A percentile compares a stretch with the other conserved stretches of the same genome.
Evolutionary conservation across 1,140 invertebrate species (phyloP).

Genomic region (Nasonia giraulti): DNA sequence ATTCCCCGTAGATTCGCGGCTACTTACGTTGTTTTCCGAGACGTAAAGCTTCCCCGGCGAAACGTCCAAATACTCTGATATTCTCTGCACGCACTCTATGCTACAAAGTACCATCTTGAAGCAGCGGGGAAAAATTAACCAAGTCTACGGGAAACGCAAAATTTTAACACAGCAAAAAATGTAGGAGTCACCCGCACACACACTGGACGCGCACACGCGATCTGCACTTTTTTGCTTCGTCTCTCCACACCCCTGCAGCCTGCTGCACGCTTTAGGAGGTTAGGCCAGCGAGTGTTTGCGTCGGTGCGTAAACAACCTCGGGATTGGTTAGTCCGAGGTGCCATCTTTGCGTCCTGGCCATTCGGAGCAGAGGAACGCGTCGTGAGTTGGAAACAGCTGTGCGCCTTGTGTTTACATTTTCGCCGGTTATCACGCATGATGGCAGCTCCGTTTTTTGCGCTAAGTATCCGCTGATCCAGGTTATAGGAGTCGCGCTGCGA

Average conservation of each 20-base stretch:
- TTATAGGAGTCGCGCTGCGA: no score
- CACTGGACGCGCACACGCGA: conserved; percentile 11
- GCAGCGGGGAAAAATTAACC: conserved; percentile 16
- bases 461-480: no score
- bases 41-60: conserved; percentile 60
- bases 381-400: conserved; percentile 35
- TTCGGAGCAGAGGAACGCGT: not conserved
- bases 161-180: not conserved
- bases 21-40: conserved; percentile 66
- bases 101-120: conserved; percentile 67
- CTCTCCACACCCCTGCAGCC: conserved; percentile 32
- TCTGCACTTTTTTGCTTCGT: not conserved
- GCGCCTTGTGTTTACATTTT: conserved; percentile 22
- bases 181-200: not conserved
- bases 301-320: conserved; percentile 33
- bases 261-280: conserved; percentile 32
- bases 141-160: not conserved
- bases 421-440: conserved; percentile 8
- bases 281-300: conserved; percentile 34
- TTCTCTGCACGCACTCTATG: conserved; percentile 64
- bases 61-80: conserved; percentile 66
- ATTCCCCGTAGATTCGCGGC: not conserved
- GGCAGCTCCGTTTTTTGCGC: no score
- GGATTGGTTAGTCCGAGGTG: not conserved
- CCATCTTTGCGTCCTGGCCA: conserved; percentile 2